Percentiles rank a stretch among this genome's conserved stretches.
These are phyloP conservation scores for Macquaria ambigua DNA, from an alignment of 2,113 vertebrate species.

Conservation along the genomic window DNA sequence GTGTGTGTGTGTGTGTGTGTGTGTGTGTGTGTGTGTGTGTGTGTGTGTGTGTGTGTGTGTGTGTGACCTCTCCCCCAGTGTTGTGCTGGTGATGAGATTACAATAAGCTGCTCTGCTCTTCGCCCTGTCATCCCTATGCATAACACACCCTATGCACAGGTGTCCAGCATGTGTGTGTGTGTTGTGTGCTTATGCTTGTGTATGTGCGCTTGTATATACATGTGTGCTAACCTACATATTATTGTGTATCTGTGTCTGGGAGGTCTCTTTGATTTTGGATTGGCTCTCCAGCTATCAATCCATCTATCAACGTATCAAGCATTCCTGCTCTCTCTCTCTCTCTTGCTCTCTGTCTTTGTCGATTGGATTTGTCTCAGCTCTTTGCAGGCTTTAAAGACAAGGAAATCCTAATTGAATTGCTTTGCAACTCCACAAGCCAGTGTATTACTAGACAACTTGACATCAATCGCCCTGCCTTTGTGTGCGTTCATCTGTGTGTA, in stretches of 20 bases:
- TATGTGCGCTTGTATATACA: not conserved
- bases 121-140: constrained; percentile 57
- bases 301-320: constrained; percentile 52
- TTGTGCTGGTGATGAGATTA: constrained; percentile 77
- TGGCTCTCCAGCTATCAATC: constrained; percentile 63
- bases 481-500: constrained; percentile 53
- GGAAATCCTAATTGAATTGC: constrained; percentile 87
- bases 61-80: constrained; percentile 60
- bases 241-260: constrained; percentile 18
- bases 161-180: constrained; percentile 26
- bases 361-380: constrained; percentile 85
- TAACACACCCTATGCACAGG: constrained; percentile 57
- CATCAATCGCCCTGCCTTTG: constrained; percentile 80
- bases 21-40: constrained; percentile 1
- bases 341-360: constrained; percentile 51
- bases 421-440: constrained; percentile 81
- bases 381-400: constrained; percentile 82
- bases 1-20: not conserved
- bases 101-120: constrained; percentile 71
- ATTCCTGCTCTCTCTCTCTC: constrained; percentile 32
- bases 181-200: not conserved
- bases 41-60: constrained; percentile 13
- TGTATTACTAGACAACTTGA: constrained; percentile 85
- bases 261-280: constrained; percentile 60
- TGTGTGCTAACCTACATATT: constrained; percentile 42